Evolutionary conservation across 2,113 vertebrate genomes (phyloP).

Genomic region (Illadopsis cleaveri): DNA sequence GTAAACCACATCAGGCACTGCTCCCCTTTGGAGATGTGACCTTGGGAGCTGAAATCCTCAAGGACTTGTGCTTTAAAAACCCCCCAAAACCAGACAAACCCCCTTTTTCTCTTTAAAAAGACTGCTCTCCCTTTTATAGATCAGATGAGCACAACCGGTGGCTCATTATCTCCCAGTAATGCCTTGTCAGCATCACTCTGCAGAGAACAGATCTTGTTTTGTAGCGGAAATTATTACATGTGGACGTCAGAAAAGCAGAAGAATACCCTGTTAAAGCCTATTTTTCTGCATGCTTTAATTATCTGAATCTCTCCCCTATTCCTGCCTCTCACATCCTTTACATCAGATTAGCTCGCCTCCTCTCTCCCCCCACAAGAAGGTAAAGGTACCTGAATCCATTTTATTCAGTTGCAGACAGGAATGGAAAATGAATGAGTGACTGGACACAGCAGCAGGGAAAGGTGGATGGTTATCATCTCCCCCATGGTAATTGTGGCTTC

Average conservation of each 20-base stretch:
- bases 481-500: neutral
- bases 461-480: neutral
- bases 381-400: neutral
- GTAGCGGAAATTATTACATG: neutral
- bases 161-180: conserved; percentile 44
- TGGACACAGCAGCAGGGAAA: neutral
- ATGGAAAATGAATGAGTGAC: neutral
- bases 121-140: neutral
- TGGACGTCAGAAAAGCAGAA: neutral
- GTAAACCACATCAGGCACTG: neutral
- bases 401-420: neutral
- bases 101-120: neutral
- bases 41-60: neutral
- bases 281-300: conserved; percentile 6
- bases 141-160: neutral
- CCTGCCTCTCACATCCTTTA: neutral
- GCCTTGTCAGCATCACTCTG: conserved; percentile 46
- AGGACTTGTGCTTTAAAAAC: neutral
- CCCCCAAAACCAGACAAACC: neutral
- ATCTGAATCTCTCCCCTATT: neutral
- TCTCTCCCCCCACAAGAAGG: neutral
- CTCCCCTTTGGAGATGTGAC: neutral
- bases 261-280: neutral
- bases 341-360: neutral
- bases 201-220: neutral